Evolutionary conservation across 2,888 invertebrate species (phyloP), one percentile per base, ranked within the genome.

Genomic region (Drosophila robusta): DNA sequence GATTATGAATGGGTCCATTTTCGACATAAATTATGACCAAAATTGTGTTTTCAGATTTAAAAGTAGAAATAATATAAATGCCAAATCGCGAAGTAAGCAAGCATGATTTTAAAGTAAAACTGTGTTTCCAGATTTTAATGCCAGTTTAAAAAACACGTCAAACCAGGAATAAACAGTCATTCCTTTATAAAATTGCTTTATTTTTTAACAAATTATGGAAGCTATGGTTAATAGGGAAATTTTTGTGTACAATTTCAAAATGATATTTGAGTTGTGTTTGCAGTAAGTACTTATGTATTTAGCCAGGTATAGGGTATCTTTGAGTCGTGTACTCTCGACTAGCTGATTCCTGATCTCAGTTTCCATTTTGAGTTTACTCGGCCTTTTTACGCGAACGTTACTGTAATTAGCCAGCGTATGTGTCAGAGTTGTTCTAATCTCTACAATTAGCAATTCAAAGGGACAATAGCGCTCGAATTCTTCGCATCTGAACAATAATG

Each of bases 341-440:
- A 3, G 29, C 8, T 8, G 3, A 8, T 9, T 29, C 9, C 9
- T 67, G 57, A 77, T 54, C 54, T 66, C 57, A 75, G 36, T 52
- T 50, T 47, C 9, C n/a, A 52, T 24, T 24, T 24, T 7, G 4
- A 14, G 12, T 36, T 26, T 1, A 8, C 16, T 34, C 32, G 36
- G 6, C 18, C 22, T 34, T 42, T 42, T 16, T 18, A n/a, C n/a
- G 11, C 29, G 12, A 7, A 38, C 41, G 60, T 74, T 45, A 57
- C 5, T 14, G 16, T 12, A 45, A 56, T 65, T 66, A 41, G 39
- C 26, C 1, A 12, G 4, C 7, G 14, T 22, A 7, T 2, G 9
- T 16, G 12, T 22, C 18, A 9, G n/a, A 32, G 34, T 45, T 55
- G 7, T 9, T 54, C 4, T 61, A 51, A 64, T 64, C 41, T 22